These are phyloP conservation scores for Oligia strigilis DNA, from an alignment of 2,888 invertebrate genomes.

Conservation along the genomic window DNA sequence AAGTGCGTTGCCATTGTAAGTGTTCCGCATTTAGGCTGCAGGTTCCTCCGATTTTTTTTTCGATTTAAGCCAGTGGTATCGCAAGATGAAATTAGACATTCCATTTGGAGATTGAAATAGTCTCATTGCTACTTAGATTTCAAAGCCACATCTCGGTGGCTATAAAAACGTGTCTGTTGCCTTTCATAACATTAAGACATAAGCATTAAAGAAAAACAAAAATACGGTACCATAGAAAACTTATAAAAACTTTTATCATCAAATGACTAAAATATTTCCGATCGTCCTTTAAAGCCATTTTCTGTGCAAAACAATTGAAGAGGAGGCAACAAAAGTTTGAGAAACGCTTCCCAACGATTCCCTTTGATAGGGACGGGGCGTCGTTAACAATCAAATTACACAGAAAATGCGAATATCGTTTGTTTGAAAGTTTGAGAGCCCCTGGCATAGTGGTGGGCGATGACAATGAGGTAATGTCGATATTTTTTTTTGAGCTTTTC, in stretches of 20 bases:
- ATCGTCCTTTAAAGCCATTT: constrained; percentile 52
- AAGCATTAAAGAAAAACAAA: constrained; percentile 4
- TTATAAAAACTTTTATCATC: constrained; percentile 37
- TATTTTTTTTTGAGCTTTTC: neutral
- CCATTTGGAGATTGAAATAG: neutral
- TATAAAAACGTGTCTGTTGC: neutral
- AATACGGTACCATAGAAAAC: neutral
- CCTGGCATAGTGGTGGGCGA: constrained; percentile 25
- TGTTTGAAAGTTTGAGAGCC: constrained; percentile 51
- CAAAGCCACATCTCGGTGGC: neutral
- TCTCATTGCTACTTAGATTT: neutral
- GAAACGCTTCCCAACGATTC: constrained; percentile 38
- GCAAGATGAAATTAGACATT: neutral
- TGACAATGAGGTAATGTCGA: neutral
- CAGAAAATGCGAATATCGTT: constrained; percentile 45
- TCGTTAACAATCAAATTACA: constrained; percentile 62
- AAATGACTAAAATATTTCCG: constrained; percentile 55
- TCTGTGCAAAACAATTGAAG: constrained; percentile 47
- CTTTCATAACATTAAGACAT: neutral
- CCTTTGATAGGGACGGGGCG: constrained; percentile 53
- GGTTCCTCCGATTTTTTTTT: neutral
- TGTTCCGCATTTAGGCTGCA: neutral
- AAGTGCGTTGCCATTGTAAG: neutral
- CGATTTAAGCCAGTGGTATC: neutral
- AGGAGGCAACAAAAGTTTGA: constrained; percentile 46